phyloP scores from a whole-genome alignment of 2,888 invertebrate genomes.

The Parascotia fuliginaria region DNA sequence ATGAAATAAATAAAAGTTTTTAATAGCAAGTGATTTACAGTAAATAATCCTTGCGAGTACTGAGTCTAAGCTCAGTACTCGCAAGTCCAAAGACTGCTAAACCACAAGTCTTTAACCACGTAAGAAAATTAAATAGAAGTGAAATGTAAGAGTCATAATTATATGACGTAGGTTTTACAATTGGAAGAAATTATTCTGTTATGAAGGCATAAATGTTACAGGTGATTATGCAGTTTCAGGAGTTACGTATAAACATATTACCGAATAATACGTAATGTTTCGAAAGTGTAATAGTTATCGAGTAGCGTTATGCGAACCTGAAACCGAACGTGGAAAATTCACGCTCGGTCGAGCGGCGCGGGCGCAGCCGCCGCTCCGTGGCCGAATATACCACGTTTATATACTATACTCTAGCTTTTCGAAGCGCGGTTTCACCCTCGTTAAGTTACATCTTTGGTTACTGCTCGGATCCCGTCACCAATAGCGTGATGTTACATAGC shows the following conservation, averaged over 20 bases:
- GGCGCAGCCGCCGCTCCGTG: slow-evolving; percentile 29
- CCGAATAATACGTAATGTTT: slow-evolving; percentile 81
- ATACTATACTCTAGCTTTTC: slow-evolving; percentile 24
- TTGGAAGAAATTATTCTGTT: neutral
- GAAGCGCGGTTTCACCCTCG: too few relatives aligned
- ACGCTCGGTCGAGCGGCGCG: slow-evolving; percentile 76
- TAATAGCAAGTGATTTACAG: too few relatives aligned
- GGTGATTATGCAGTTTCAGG: slow-evolving; percentile 58
- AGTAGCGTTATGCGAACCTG: slow-evolving; percentile 76
- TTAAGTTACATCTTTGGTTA: too few relatives aligned
- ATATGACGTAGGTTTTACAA: neutral
- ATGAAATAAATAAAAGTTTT: too few relatives aligned
- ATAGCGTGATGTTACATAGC: too few relatives aligned
- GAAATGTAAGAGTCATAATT: too few relatives aligned
- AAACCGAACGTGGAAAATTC: slow-evolving; percentile 84
- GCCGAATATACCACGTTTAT: slow-evolving; percentile 6
- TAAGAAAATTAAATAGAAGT: too few relatives aligned
- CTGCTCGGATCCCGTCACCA: too few relatives aligned
- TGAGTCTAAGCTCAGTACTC: too few relatives aligned
- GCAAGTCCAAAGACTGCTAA: too few relatives aligned
- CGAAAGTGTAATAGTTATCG: slow-evolving; percentile 80
- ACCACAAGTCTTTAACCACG: too few relatives aligned
- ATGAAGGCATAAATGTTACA: slow-evolving; percentile 24
- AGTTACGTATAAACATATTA: slow-evolving; percentile 70
- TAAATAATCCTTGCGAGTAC: too few relatives aligned